Base-by-base conservation (phyloP, 2,888 invertebrate species). In the Vanessa cardui region DNA sequence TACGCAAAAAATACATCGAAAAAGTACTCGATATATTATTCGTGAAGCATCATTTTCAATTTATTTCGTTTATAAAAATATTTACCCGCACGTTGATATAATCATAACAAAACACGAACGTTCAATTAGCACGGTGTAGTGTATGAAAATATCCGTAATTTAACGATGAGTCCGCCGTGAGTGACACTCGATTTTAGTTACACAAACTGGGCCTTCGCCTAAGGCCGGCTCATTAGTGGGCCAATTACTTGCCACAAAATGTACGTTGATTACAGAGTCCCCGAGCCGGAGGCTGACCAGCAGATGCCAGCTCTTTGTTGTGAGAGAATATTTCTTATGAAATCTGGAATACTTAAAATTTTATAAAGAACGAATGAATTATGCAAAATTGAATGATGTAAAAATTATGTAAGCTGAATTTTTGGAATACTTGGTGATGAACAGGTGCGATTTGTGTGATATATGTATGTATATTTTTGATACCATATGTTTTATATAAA, bases 191-290 rank as follows among this genome's bases (percentile, higher is more conserved):
- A 82, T 79, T 87, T 85, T 83, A 79, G 80, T 89, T 86, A 88
- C 85, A 83, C 81, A 89, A 90, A 90, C 91, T 90, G 90, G 87
- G 79, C 81, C 86, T 83, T 66, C 70, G 89, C 91, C 91, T 83
- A 73, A 81, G 90, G 91, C 89, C 71, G 77, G 76, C 87, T 90
- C 90, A 92, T 91, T 92, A 91, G 87, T 79, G 67, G 79, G 74
- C 82, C 89, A 89, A 92, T 92, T 92, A 90, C 86, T 80, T 84
- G 78, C 81, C 85, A 86, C 88, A 86, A 87, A 91, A 92, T 86
- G 88, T 83, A 83, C 80, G 83, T 81, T 91, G 90, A 92, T 92
- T 91, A 88, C 86, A 89, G 85, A 80, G 79, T 76, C 79, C 76
- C 72, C 76, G 72, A 69, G 86, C 86, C 85, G 74, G 80, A 74